phyloP scores from a whole-genome alignment of 2,888 invertebrate genomes.

The Strigamia transsilvanica region DNA sequence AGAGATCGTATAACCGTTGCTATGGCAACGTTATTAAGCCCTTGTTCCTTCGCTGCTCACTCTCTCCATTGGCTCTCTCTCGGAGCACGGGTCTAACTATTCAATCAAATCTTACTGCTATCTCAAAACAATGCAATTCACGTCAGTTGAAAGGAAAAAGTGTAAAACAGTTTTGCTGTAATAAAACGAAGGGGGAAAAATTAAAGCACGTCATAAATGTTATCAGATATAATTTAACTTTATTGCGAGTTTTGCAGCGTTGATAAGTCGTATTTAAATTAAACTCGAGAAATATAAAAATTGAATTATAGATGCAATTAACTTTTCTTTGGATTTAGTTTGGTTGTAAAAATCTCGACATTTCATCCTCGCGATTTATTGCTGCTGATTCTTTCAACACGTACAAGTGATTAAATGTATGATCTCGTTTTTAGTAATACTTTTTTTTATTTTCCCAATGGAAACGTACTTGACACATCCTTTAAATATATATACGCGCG shows the following conservation, averaged over 20 bases:
- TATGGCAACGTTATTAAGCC: background rate
- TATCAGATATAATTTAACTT: constrained; percentile 18
- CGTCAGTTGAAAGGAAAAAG: constrained; percentile 3
- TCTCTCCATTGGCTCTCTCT: background rate
- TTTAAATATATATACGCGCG: background rate
- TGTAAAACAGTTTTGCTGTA: background rate
- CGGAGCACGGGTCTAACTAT: constrained; percentile 2
- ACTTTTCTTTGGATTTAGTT: constrained; percentile 8
- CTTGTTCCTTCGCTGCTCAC: background rate
- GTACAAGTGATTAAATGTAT: constrained; percentile 1
- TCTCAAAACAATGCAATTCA: constrained; percentile 11
- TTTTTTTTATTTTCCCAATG: background rate
- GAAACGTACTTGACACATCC: background rate
- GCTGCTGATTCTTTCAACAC: background rate
- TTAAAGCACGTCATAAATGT: background rate
- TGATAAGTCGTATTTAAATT: background rate
- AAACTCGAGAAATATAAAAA: background rate
- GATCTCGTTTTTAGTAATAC: background rate
- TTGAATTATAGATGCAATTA: constrained; percentile 22
- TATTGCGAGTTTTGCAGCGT: constrained; percentile 3
- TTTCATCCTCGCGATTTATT: background rate
- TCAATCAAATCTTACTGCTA: constrained; percentile 11
- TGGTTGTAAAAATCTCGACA: background rate
- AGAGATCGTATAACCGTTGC: constrained; percentile 16
- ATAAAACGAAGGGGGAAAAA: background rate